Percentiles rank a stretch among this genome's conserved stretches.
Conservation (phyloP, 1,140 invertebrate species). For the Octopus sinensis region DNA sequence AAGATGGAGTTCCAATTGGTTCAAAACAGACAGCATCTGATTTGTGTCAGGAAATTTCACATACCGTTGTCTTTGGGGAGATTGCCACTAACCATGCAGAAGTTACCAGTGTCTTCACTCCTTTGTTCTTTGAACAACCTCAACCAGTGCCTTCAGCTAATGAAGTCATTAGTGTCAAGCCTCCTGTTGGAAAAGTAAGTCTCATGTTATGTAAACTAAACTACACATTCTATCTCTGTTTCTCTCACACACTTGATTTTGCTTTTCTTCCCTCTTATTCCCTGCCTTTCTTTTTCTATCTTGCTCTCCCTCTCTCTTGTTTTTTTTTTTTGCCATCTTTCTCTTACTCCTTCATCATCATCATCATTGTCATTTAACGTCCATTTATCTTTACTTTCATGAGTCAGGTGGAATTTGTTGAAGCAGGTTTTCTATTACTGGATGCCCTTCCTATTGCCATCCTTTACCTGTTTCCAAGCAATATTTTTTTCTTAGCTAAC, state of each 20-base stretch:
- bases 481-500: too few relatives aligned
- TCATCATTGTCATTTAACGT: neutral
- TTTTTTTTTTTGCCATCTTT: neutral
- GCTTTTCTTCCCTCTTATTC: neutral
- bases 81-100: neutral
- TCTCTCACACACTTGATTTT: neutral
- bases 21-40: neutral
- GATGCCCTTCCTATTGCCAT: too few relatives aligned
- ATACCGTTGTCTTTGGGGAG: constrained; percentile 3
- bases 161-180: neutral
- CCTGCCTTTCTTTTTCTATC: neutral
- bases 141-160: neutral
- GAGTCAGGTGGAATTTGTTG: too few relatives aligned
- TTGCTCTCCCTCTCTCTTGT: neutral
- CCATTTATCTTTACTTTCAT: neutral
- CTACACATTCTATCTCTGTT: neutral
- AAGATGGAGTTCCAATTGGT: neutral
- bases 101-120: neutral
- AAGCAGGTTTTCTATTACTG: too few relatives aligned
- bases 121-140: neutral
- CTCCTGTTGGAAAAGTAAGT: neutral
- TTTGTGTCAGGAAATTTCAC: neutral
- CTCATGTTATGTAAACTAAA: neutral
- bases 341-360: neutral
- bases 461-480: too few relatives aligned